Evolutionary conservation across 2,888 invertebrate species (phyloP).

Genomic region (Plagodis dolabraria): DNA sequence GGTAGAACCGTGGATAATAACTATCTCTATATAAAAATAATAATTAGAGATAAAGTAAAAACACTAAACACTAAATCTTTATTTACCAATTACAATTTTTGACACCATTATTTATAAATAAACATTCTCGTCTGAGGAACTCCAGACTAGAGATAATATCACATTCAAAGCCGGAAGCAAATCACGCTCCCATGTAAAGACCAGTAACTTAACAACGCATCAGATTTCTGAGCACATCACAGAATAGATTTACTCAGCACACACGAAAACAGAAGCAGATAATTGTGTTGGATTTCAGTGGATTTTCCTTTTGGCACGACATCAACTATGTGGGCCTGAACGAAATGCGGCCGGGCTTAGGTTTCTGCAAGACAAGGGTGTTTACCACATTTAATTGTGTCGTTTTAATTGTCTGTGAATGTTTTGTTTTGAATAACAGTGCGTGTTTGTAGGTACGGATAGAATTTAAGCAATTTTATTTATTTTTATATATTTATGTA

Average conservation of each 20-base stretch:
- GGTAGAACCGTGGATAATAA: too few species aligned
- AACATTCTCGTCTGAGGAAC: too few species aligned
- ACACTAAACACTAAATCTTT: too few species aligned
- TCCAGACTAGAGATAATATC: too few species aligned
- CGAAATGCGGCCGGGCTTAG: slow-evolving; percentile 18
- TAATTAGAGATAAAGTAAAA: too few species aligned
- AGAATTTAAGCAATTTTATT: slow-evolving; percentile 1
- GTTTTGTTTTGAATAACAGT: slow-evolving; percentile 25
- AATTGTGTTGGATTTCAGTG: slow-evolving; percentile 5
- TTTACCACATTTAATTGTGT: slow-evolving; percentile 23
- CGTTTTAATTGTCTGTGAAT: slow-evolving; percentile 18
- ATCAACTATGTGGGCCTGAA: slow-evolving; percentile 12
- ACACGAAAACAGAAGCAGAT: slow-evolving; percentile 1
- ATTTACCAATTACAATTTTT: too few species aligned
- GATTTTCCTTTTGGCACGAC: slow-evolving; percentile 17
- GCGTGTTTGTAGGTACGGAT: neutral
- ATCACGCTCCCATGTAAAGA: too few species aligned
- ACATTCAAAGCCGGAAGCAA: too few species aligned
- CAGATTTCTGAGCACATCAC: neutral
- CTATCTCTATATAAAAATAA: too few species aligned
- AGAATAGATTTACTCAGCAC: neutral
- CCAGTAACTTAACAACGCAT: too few species aligned
- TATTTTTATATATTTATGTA: too few species aligned
- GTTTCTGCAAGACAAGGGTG: slow-evolving; percentile 19
- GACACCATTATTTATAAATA: too few species aligned